These are phyloP conservation scores for Drosophila ohnishii DNA, from an alignment of 1,140 invertebrate species.

Conservation along the genomic window DNA sequence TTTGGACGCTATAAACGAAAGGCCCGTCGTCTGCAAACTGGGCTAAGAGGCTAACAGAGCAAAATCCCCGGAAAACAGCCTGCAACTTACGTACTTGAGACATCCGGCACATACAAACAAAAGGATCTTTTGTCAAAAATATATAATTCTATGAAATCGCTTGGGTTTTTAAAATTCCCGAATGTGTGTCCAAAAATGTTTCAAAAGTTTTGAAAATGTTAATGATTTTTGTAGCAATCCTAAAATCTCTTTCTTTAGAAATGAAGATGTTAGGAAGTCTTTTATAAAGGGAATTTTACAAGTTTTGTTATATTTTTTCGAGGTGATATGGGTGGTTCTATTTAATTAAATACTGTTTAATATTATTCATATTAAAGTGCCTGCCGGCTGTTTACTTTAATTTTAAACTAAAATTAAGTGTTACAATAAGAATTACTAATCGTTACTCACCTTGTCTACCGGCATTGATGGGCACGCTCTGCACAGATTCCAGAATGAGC, in stretches of 20 bases:
- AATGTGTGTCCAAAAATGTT: too few relatives aligned
- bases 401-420: neutral
- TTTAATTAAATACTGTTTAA: neutral
- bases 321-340: too few relatives aligned
- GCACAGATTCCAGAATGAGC: slow-evolving; percentile 96
- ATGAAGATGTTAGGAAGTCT: too few relatives aligned
- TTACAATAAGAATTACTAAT: neutral
- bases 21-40: slow-evolving; percentile 25
- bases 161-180: too few relatives aligned
- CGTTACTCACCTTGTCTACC: slow-evolving; percentile 92
- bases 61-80: slow-evolving; percentile 12
- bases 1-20: slow-evolving; percentile 33
- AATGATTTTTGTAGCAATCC: too few relatives aligned
- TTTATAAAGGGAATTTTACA: too few relatives aligned
- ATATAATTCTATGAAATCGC: neutral
- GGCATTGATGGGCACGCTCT: slow-evolving; percentile 96
- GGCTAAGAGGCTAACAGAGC: slow-evolving; percentile 45
- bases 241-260: too few relatives aligned
- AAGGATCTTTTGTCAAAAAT: neutral
- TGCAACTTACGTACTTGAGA: neutral
- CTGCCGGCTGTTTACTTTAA: neutral
- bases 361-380: neutral
- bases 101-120: neutral
- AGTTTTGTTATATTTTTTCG: too few relatives aligned
- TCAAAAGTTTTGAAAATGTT: too few relatives aligned